These are phyloP conservation scores for Bimastos eiseni DNA, from an alignment of 2,888 invertebrate genomes.

Conservation along the genomic window DNA sequence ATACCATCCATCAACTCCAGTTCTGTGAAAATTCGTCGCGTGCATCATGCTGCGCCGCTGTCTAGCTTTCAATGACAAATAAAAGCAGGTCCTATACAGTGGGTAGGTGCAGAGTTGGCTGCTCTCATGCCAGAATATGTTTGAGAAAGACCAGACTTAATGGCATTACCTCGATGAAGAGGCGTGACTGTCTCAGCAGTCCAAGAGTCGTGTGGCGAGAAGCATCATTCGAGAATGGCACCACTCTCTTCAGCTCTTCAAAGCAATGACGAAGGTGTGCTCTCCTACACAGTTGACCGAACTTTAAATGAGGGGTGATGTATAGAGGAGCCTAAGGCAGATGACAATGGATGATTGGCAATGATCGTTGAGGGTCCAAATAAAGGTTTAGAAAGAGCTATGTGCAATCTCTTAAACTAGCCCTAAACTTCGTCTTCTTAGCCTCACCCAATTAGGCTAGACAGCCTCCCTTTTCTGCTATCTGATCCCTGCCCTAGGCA, in stretches of 20 bases:
- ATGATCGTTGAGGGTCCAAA: too few species aligned
- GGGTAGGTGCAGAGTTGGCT: not conserved
- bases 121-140: not conserved
- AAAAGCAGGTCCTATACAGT: too few species aligned
- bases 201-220: slow-evolving; percentile 88
- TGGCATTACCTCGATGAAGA: slow-evolving; percentile 81
- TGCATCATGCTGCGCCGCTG: too few species aligned
- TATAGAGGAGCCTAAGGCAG: too few species aligned
- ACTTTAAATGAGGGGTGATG: too few species aligned
- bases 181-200: slow-evolving; percentile 87
- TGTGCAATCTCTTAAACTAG: not conserved
- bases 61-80: too few species aligned
- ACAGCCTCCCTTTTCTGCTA: too few species aligned
- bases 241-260: slow-evolving; percentile 88
- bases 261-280: slow-evolving; percentile 88
- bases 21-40: too few species aligned
- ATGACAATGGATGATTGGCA: too few species aligned
- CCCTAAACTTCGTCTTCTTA: not conserved
- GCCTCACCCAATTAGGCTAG: too few species aligned
- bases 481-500: not conserved
- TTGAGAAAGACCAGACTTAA: not conserved
- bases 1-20: not conserved
- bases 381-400: not conserved
- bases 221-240: slow-evolving; percentile 84
- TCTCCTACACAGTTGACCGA: slow-evolving; percentile 70